Percentiles rank a stretch among this genome's conserved stretches.
These are phyloP conservation scores for Sceloporus tristichus DNA, from an alignment of 2,113 vertebrate genomes.

Conservation along the genomic window DNA sequence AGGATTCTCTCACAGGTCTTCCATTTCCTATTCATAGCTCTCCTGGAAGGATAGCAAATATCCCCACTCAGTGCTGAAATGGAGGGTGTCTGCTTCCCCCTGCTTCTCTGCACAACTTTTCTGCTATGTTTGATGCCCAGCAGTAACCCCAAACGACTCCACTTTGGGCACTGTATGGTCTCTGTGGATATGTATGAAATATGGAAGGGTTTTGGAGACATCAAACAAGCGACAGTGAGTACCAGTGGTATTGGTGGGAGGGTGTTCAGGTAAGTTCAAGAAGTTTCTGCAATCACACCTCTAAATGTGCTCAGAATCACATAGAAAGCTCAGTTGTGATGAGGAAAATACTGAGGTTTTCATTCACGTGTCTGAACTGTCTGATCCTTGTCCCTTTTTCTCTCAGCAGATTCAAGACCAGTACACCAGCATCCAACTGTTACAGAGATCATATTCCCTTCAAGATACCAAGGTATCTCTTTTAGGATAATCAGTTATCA, in stretches of 20 bases:
- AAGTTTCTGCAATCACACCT: background rate
- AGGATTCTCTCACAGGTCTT: background rate
- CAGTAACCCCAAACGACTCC: background rate
- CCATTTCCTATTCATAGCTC: conserved; percentile 23
- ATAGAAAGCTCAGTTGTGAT: background rate
- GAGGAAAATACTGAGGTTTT: background rate
- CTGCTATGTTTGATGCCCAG: conserved; percentile 11
- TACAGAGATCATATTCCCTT: conserved; percentile 54
- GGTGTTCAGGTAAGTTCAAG: background rate
- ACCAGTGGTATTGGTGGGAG: background rate
- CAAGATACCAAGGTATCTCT: conserved; percentile 55
- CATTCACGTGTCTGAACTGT: too few species aligned
- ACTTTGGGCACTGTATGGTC: conserved; percentile 16
- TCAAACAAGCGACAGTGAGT: conserved; percentile 21
- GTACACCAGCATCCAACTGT: conserved; percentile 56
- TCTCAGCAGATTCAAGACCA: conserved; percentile 65
- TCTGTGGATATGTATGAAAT: conserved; percentile 28
- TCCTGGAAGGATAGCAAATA: background rate
- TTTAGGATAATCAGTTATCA: background rate
- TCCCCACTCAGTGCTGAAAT: background rate
- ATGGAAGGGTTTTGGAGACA: conserved; percentile 13
- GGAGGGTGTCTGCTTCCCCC: background rate
- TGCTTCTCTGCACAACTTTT: background rate
- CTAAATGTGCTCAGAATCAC: background rate
- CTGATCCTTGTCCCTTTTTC: conserved; percentile 4